Evolutionary conservation across 2,113 vertebrate species (phyloP).

Genomic region (Ciconia stormi): DNA sequence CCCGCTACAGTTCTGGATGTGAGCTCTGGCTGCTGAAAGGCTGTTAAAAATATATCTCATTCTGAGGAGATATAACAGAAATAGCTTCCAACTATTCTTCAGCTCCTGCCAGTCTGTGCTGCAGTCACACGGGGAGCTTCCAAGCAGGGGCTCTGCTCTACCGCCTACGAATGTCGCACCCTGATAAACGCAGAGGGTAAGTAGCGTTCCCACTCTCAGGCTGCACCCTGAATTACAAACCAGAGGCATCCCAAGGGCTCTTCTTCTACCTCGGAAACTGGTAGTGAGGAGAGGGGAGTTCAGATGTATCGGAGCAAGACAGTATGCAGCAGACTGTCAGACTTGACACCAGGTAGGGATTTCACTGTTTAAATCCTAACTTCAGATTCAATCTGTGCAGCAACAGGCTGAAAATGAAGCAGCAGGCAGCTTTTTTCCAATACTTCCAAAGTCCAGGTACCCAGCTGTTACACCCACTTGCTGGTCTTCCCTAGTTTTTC

Average conservation of each 20-base stretch:
- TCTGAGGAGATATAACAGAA: not conserved
- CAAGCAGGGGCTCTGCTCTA: not conserved
- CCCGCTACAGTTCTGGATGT: not conserved
- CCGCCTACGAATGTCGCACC: accelerated
- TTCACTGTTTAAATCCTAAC: conserved; percentile 61
- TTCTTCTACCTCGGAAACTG: not conserved
- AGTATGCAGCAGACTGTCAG: conserved; percentile 33
- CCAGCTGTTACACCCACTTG: conserved; percentile 63
- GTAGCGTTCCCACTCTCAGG: not conserved
- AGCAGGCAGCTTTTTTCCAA: conserved; percentile 38
- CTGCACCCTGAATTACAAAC: not conserved
- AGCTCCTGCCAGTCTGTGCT: not conserved
- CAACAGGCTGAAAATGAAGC: conserved; percentile 46
- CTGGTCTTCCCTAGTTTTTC: conserved; percentile 20
- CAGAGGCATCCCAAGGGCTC: not conserved
- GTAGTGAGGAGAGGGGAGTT: not conserved
- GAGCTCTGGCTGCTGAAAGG: conserved; percentile 16
- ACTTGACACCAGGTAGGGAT: conserved; percentile 55
- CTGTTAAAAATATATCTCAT: not conserved
- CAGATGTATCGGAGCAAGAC: conserved; percentile 23
- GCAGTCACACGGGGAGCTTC: not conserved
- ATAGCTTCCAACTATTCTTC: not conserved
- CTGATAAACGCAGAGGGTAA: not conserved
- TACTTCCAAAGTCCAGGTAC: conserved; percentile 60
- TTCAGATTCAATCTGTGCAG: conserved; percentile 51